A percentile compares a stretch with the other conserved stretches of the same genome.
Conservation (phyloP, 2,888 invertebrate genomes). For the Parnassius orleans region DNA sequence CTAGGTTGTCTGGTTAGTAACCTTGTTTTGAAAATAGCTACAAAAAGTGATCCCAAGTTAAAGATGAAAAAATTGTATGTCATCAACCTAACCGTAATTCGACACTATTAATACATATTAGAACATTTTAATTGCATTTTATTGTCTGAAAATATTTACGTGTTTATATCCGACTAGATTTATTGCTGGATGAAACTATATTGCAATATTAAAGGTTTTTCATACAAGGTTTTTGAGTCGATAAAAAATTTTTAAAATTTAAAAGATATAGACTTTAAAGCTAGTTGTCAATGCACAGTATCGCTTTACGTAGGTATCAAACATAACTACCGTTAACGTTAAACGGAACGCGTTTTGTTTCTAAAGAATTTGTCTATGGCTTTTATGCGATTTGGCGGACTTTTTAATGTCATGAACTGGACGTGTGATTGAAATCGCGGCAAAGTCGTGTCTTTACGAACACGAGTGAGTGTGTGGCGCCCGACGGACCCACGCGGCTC, state of each 20-base stretch:
- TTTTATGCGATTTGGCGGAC: neutral
- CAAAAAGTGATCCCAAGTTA: neutral
- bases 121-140: neutral
- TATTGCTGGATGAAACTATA: conserved; percentile 31
- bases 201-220: neutral
- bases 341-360: conserved; percentile 23
- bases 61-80: neutral
- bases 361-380: neutral
- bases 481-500: conserved; percentile 46
- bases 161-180: neutral
- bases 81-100: neutral
- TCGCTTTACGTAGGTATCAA: conserved; percentile 1
- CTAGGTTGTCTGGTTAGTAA: neutral
- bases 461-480: conserved; percentile 35
- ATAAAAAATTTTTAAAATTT: neutral
- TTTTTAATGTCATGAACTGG: neutral
- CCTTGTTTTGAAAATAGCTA: neutral
- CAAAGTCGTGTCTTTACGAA: neutral
- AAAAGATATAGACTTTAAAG: no score
- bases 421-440: neutral
- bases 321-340: neutral
- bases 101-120: neutral
- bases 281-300: neutral
- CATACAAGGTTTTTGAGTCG: no score
- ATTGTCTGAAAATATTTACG: neutral